Conservation (phyloP, 2,888 invertebrate species). For the Parnassius mnemosyne region DNA sequence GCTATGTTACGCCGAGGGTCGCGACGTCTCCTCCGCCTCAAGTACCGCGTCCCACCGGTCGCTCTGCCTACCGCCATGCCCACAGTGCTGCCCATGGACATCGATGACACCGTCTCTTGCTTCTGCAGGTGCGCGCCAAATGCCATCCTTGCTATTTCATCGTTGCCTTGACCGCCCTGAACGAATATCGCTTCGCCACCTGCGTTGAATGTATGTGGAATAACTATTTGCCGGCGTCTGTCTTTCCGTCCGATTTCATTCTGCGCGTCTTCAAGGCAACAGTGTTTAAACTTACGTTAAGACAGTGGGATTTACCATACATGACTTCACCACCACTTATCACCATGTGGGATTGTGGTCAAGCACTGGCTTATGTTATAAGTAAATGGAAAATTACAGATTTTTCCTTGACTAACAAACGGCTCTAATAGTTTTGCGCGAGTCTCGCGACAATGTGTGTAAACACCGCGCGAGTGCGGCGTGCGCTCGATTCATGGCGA, state of each 20-base stretch:
- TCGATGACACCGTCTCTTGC: conserved; percentile 88
- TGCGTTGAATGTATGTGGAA: too few species aligned
- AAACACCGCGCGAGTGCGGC: conserved; percentile 5
- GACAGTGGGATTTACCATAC: too few species aligned
- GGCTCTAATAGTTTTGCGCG: conserved; percentile 4
- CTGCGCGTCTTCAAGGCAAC: too few species aligned
- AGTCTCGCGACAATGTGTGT: conserved; percentile 15
- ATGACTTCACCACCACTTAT: too few species aligned
- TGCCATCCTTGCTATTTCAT: not conserved
- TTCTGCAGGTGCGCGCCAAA: conserved; percentile 85
- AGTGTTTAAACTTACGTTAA: too few species aligned
- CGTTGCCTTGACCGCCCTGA: not conserved
- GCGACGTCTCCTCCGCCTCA: conserved; percentile 29
- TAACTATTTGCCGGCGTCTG: too few species aligned
- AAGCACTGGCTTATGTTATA: too few species aligned
- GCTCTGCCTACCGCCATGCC: conserved; percentile 64
- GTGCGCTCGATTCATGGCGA: conserved; percentile 1
- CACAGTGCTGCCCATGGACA: conserved; percentile 74
- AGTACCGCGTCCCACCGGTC: conserved; percentile 36
- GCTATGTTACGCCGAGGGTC: conserved; percentile 58
- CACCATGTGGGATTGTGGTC: too few species aligned
- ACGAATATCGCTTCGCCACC: not conserved
- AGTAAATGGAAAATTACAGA: conserved; percentile 7
- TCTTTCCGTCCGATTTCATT: too few species aligned
- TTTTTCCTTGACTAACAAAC: conserved; percentile 7